phyloP scores from a whole-genome alignment of 1,140 invertebrate genomes.

The Branchinecta lindahli region DNA sequence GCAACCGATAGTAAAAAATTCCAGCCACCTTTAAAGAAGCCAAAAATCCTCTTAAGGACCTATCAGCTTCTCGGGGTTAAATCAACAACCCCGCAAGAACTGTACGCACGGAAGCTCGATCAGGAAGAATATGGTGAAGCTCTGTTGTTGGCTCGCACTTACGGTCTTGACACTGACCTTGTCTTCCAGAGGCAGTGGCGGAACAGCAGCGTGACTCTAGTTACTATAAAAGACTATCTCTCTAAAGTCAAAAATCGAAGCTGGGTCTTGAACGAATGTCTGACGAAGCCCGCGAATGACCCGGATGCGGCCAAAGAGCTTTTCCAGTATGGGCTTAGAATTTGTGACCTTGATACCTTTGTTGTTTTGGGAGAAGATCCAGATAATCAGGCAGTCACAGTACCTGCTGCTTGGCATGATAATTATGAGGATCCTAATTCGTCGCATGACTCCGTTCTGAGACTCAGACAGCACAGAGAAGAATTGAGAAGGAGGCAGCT shows the following conservation, averaged over 20 bases:
- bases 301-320: constrained; percentile 52
- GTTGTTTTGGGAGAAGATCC: constrained; percentile 35
- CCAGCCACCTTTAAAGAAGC: constrained; percentile 50
- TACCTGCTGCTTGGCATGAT: neutral
- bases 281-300: constrained; percentile 53
- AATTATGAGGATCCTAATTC: neutral
- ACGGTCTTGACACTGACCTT: constrained; percentile 56
- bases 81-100: constrained; percentile 61
- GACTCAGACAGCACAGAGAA: too few relatives aligned
- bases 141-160: constrained; percentile 48
- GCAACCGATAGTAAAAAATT: constrained; percentile 60
- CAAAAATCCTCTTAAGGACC: constrained; percentile 46
- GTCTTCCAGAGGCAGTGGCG: constrained; percentile 71
- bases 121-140: constrained; percentile 62
- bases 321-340: constrained; percentile 52
- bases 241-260: constrained; percentile 57
- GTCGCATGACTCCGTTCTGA: neutral
- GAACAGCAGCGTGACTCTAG: constrained; percentile 49
- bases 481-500: constrained; percentile 18
- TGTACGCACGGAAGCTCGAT: constrained; percentile 58
- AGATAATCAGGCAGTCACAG: neutral
- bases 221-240: constrained; percentile 57
- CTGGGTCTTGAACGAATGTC: constrained; percentile 69
- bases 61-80: constrained; percentile 55
- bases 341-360: constrained; percentile 47